Percentiles rank a stretch among this genome's conserved stretches.
phyloP scores from a whole-genome alignment of 2,797 vertebrate genomes.

The Cygnus olor region DNA sequence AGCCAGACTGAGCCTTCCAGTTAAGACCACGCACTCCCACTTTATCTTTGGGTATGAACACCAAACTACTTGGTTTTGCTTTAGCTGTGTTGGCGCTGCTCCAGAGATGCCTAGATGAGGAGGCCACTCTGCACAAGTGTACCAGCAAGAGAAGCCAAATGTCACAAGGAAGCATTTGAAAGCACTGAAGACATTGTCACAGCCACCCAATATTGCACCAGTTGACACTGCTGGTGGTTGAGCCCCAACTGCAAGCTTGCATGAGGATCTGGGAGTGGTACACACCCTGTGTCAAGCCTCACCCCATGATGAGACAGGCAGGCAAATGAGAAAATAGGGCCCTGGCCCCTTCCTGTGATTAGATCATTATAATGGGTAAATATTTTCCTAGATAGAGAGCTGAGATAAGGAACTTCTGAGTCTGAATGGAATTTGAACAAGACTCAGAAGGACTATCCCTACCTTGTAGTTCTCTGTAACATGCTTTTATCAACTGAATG shows the following conservation, averaged over 20 bases:
- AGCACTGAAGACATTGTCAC: background rate
- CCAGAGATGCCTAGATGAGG: background rate
- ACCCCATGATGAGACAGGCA: constrained; percentile 29
- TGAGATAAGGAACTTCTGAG: constrained; percentile 48
- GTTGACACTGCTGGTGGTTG: background rate
- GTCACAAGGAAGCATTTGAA: background rate
- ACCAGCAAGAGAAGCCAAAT: background rate
- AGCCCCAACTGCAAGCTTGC: background rate
- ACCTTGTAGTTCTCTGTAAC: background rate
- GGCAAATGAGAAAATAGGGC: constrained; percentile 6
- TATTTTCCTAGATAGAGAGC: constrained; percentile 66
- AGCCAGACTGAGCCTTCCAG: background rate
- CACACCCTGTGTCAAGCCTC: constrained; percentile 32
- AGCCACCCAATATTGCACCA: background rate
- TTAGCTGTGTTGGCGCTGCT: accelerated
- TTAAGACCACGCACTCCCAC: background rate
- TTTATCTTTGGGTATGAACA: background rate
- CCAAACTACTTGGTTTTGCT: background rate
- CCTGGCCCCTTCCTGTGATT: constrained; percentile 54
- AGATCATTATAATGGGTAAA: constrained; percentile 57
- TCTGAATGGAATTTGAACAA: constrained; percentile 24
- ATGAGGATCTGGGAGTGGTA: background rate
- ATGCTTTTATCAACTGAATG: background rate
- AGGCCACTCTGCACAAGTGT: background rate
- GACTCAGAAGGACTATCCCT: background rate